These are phyloP conservation scores for Drosophila seclusa DNA, from an alignment of 2,888 invertebrate species.

Conservation along the genomic window DNA sequence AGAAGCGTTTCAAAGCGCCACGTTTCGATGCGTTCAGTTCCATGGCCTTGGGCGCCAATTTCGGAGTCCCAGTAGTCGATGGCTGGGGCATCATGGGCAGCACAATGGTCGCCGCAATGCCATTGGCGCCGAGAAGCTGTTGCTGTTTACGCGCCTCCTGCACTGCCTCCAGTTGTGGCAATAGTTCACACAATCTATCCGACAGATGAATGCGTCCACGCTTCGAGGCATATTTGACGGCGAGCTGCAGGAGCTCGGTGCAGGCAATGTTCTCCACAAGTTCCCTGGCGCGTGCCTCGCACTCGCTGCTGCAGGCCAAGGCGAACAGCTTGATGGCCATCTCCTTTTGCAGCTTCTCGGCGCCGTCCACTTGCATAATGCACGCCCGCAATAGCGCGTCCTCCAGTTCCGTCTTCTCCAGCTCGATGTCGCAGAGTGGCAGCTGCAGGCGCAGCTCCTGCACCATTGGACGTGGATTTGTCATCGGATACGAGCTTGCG, in stretches of 20 bases:
- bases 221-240: constrained; percentile 94
- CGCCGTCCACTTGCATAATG: constrained; percentile 87
- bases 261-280: constrained; percentile 93
- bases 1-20: constrained; percentile 86
- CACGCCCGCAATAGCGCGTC: constrained; percentile 89
- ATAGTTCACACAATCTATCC: constrained; percentile 89
- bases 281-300: constrained; percentile 94
- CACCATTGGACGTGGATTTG: constrained; percentile 93
- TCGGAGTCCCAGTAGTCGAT: constrained; percentile 40
- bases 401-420: constrained; percentile 93
- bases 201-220: constrained; percentile 91
- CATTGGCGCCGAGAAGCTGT: constrained; percentile 45
- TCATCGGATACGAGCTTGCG: constrained; percentile 94
- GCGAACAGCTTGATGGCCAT: constrained; percentile 95
- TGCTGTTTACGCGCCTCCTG: constrained; percentile 80
- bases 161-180: constrained; percentile 85
- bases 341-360: constrained; percentile 90
- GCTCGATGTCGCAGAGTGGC: constrained; percentile 91
- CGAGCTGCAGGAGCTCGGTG: constrained; percentile 91
- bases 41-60: constrained; percentile 81
- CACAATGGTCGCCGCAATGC: constrained; percentile 63
- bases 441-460: constrained; percentile 90
- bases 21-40: constrained; percentile 82
- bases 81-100: constrained; percentile 56
- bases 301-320: constrained; percentile 93